Base-by-base conservation (phyloP, 2,888 invertebrate species). In the Scrobipalpa costella region DNA sequence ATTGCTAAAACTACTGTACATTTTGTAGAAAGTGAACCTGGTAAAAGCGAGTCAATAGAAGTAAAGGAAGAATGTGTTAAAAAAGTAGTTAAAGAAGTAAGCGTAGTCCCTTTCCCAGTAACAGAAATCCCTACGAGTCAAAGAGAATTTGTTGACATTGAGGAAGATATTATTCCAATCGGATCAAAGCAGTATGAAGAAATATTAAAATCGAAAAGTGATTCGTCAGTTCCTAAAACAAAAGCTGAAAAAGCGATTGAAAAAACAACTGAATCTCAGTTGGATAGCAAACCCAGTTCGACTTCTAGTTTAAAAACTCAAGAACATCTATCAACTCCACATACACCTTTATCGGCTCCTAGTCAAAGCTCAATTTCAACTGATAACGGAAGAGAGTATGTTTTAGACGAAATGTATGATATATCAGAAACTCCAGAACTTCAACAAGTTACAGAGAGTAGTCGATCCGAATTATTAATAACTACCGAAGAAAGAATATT, bases 341-440 rank as follows among this genome's bases (percentile, higher is more conserved):
- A 93, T 69, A 93, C 93, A 36, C 94, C 94, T 36, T 88, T 93
- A 64, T 94, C 94, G 17, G 92, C 90, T 50, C 94, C 94, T 0
- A 94, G 94, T 73, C 93, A 93, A 79, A 94, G 93, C 74, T 94
- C 94, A 6, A 89, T 94, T 66, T 94, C 94, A 63, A 93, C 94
- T 19, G 93, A 94, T 70, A 94, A 94, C 78, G 94, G 94, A 11
- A 84, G 92, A 69, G 94, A 94, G 81, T 93, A 94, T 70, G 90
- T 93, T 59, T 77, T 94, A 67, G 93, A 93, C 72, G 93, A 94
- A 64, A 90, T 92, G 75, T 92, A 92, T 66, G 92, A 92, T 66
- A 93, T 92, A 72, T 93, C 90, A 49, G 93, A 93, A 83, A 93
- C 93, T 63, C 92, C 93, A 60, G 93, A 92, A 80, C 73, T 92